Evolutionary conservation across 1,140 invertebrate species (phyloP), one percentile per base, ranked within the genome.

Genomic region (Danaus plexippus): DNA sequence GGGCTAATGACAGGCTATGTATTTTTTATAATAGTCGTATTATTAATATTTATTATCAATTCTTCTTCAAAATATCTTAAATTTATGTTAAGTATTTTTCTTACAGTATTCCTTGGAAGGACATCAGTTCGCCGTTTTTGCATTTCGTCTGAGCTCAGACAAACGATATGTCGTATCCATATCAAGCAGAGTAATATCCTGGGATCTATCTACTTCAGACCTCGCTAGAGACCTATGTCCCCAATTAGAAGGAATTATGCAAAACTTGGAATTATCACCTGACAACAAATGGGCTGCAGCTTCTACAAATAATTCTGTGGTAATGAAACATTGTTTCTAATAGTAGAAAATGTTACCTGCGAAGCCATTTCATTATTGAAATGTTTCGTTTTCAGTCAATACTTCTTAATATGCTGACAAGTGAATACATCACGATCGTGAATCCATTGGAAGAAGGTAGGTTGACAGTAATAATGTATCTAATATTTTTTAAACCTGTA

Each of bases 121-220:
- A 2, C 97, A 99, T 88, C 96, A 97, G 71, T 99, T 99, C 85
- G 97, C 97, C 0, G 96, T 98, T 0, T 99, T 98, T 85, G 97
- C 95, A 9, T 97, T 99, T 67, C 94, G 92, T 47, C 83, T 98
- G 9, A 98, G 96, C 0, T 94, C 95, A 0, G 97, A 99, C 88
- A 94, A 93, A 56, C 93, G 96, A 47, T 97, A 98, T 83, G 93
- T 99, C 46, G 94, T 99, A 0, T 98, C 97, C 7, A 96, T 98
- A 71, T 99, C 97, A 1, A 99, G 98, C 74, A 92, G 95, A 73
- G 97, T 99, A 66, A 97, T 99, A 58, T 98, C 98, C 11, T 99
- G 97, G 94, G 97, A 99, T 87, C 86, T 99, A 10, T 95, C 95
- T 12, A 97, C 96, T 0, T 97, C 96, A 59, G 97, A 98, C 87